Conservation (phyloP, 35 echinoderm and acorn worm genomes). For the Apostichopus japonicus region DNA sequence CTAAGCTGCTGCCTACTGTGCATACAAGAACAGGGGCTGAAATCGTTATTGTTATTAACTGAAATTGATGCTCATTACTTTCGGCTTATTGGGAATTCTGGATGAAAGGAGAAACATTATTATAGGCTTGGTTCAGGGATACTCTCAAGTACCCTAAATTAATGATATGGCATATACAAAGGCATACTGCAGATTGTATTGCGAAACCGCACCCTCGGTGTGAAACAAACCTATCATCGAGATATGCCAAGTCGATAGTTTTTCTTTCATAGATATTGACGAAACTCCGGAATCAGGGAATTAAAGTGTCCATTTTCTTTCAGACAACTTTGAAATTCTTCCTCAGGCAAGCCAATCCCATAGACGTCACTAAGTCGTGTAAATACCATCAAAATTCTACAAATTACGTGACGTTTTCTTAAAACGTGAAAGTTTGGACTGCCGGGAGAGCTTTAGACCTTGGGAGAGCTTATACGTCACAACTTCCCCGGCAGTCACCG, state of each 20-base stretch:
- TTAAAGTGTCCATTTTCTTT: conserved; percentile 10
- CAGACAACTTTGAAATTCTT: neutral
- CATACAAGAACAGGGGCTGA: too few relatives aligned
- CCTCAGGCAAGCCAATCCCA: neutral
- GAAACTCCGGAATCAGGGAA: neutral
- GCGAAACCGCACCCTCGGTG: neutral
- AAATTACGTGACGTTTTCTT: conserved; percentile 33
- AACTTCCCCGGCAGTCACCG: conserved; percentile 9
- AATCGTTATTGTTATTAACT: too few relatives aligned
- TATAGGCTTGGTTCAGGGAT: too few relatives aligned
- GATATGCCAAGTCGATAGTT: neutral
- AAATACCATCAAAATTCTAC: conserved; percentile 37
- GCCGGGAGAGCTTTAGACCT: conserved; percentile 44
- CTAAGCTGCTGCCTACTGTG: too few relatives aligned
- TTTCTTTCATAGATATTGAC: neutral
- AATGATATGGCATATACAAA: too few relatives aligned
- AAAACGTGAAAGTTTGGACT: conserved; percentile 30
- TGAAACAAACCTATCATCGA: neutral
- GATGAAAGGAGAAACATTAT: too few relatives aligned
- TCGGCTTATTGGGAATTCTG: too few relatives aligned
- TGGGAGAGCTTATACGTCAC: conserved; percentile 35
- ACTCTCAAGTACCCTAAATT: too few relatives aligned
- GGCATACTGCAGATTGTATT: too few relatives aligned
- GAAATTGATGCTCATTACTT: too few relatives aligned
- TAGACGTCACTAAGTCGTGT: conserved; percentile 31